phyloP scores from a whole-genome alignment of 2,113 vertebrate species.

The Sphaerodactylus townsendi region DNA sequence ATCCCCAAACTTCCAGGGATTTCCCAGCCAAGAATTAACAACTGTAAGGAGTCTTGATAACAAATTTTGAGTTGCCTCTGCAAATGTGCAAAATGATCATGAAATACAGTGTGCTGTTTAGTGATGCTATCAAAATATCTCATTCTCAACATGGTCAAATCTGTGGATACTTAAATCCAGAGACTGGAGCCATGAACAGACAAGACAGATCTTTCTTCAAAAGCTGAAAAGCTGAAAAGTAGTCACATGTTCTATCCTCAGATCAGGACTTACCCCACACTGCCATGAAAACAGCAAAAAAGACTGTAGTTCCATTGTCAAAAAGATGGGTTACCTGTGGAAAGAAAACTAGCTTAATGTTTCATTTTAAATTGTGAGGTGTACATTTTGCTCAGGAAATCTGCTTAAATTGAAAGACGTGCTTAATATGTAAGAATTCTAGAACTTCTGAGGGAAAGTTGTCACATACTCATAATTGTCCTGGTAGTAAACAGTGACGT shows the following conservation, averaged over 20 bases:
- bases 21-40: too few species aligned
- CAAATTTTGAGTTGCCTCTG: too few species aligned
- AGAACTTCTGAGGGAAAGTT: not conserved
- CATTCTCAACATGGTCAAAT: too few species aligned
- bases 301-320: slow-evolving; percentile 95
- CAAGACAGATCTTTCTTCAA: too few species aligned
- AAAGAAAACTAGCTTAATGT: slow-evolving; percentile 33
- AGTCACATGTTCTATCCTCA: not conserved
- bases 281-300: slow-evolving; percentile 98
- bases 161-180: too few species aligned
- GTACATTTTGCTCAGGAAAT: not conserved
- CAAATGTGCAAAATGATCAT: too few species aligned
- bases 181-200: too few species aligned
- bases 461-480: not conserved
- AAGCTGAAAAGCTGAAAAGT: not conserved
- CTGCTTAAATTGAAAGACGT: not conserved
- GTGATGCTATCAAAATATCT: too few species aligned
- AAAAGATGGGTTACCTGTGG: slow-evolving; percentile 92
- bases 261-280: slow-evolving; percentile 90
- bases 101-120: too few species aligned
- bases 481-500: too few species aligned
- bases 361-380: not conserved
- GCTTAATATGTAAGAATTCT: not conserved
- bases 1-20: too few species aligned
- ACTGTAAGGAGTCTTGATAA: too few species aligned